Evolutionary conservation across 2,797 vertebrate species (phyloP), one percentile per base, ranked within the genome.

Genomic region (Sebastolobus altivelis): DNA sequence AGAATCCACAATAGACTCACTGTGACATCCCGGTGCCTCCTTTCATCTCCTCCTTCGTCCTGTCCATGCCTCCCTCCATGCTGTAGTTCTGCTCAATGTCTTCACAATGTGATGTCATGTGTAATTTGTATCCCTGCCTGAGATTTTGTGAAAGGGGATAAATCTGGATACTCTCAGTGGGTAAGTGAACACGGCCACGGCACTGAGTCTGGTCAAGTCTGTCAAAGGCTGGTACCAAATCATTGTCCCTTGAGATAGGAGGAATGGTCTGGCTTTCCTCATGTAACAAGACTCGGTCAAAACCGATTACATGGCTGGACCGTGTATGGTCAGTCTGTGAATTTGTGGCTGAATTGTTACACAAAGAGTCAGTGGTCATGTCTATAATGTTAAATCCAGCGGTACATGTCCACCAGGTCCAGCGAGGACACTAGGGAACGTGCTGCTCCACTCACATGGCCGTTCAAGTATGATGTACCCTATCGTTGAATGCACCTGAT

Each of bases 131-230:
- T 82, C 79, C 69, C 46, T 75, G 71, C 85, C 77, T 77, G 46
- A 70, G 67, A 88, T 71, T 88, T 85, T 59, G 71, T 77, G 68
- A 88, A 86, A 65, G 68, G 76, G 76, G 87, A 87, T 77, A 81
- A 88, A 92, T 91, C 92, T 92, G 92, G 84, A 76, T 87, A 87
- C 88, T 89, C 82, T 95, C 93, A 90, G 88, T 65, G 77, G 74
- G 82, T 66, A 77, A 80, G 82, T 80, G 88, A 89, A 84, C 77
- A 62, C 25, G 67, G 78, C 79, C 76, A 63, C 37, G 20, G 72
- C 80, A 86, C 87, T 79, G 82, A 93, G 79, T 81, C 70, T 71
- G 81, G 76, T 89, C 90, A 84, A 84, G 84, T 80, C 83, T 80
- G 86, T 93, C 89, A 90, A 88, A 82, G 77, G 83, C 79, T 80